Conservation (phyloP, 92 coral and sea anemone species). For the Heteractis magnifica region DNA sequence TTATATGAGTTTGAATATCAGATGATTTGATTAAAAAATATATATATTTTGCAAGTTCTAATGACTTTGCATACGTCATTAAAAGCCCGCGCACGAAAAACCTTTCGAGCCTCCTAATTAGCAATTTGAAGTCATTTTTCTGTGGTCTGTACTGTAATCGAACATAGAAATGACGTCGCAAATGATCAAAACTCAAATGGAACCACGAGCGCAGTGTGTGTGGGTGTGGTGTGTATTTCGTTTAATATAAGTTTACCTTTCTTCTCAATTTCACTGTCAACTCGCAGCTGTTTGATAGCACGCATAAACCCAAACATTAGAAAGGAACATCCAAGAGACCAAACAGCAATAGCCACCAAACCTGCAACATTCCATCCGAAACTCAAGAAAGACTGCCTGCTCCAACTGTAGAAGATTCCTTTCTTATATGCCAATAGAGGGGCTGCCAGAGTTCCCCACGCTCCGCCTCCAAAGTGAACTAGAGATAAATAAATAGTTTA, state of each 20-base stretch:
- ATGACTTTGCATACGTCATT: too few species aligned
- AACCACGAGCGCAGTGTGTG: too few species aligned
- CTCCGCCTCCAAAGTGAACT: slow-evolving; percentile 91
- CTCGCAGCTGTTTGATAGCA: slow-evolving; percentile 60
- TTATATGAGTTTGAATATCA: too few species aligned
- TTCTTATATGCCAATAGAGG: slow-evolving; percentile 67
- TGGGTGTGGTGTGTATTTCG: too few species aligned
- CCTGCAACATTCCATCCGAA: slow-evolving; percentile 89
- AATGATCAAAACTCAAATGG: too few species aligned
- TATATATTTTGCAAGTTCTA: too few species aligned
- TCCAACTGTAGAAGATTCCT: slow-evolving; percentile 70
- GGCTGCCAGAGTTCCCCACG: slow-evolving; percentile 88
- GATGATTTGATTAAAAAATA: too few species aligned
- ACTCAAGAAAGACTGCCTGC: slow-evolving; percentile 48
- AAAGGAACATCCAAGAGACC: slow-evolving; percentile 58
- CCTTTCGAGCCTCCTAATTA: too few species aligned
- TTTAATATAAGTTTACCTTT: slow-evolving; percentile 51
- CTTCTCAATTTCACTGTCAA: slow-evolving; percentile 67
- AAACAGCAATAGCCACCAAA: slow-evolving; percentile 54
- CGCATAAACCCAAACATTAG: slow-evolving; percentile 54
- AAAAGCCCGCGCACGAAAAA: too few species aligned
- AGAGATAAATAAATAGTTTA: background rate
- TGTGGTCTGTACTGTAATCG: too few species aligned
- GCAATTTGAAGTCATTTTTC: too few species aligned
- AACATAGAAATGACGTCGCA: too few species aligned